Evolutionary conservation across 1,140 invertebrate genomes (phyloP).

Genomic region (Zaprionus africanus): DNA sequence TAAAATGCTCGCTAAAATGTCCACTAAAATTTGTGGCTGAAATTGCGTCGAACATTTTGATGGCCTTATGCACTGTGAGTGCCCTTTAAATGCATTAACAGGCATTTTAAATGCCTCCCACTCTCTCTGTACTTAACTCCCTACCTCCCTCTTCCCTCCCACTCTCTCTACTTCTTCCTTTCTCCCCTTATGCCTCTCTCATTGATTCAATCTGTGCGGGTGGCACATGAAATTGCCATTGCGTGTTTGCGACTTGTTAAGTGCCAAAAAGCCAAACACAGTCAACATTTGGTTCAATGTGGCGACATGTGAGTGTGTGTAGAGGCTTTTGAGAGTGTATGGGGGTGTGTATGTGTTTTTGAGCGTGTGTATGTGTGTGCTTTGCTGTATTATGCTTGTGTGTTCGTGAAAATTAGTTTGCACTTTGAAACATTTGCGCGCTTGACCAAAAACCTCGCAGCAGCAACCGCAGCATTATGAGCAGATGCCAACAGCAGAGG

Average conservation of each 20-base stretch:
- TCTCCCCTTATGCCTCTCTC: neutral
- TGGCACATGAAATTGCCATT: constrained; percentile 33
- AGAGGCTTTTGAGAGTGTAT: neutral
- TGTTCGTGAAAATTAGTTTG: constrained; percentile 41
- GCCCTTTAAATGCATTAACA: constrained; percentile 34
- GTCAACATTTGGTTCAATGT: constrained; percentile 37
- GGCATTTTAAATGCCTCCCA: constrained; percentile 20
- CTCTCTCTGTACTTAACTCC: neutral
- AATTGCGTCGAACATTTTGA: neutral
- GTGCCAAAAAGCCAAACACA: constrained; percentile 41
- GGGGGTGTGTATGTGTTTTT: constrained; percentile 32
- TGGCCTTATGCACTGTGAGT: constrained; percentile 10
- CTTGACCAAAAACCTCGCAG: neutral
- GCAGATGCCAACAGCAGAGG: constrained; percentile 13
- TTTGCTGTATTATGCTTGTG: constrained; percentile 7
- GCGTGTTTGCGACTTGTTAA: constrained; percentile 54
- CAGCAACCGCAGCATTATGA: constrained; percentile 23
- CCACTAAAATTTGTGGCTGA: constrained; percentile 15
- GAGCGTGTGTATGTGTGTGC: constrained; percentile 28
- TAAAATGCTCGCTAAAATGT: constrained; percentile 21
- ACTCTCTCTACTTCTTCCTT: neutral
- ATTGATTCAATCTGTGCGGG: constrained; percentile 27
- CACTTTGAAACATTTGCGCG: constrained; percentile 27
- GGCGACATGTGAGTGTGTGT: neutral
- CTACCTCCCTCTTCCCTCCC: neutral